Conservation (phyloP, 2,888 invertebrate species). For the Hoplodrina ambigua region DNA sequence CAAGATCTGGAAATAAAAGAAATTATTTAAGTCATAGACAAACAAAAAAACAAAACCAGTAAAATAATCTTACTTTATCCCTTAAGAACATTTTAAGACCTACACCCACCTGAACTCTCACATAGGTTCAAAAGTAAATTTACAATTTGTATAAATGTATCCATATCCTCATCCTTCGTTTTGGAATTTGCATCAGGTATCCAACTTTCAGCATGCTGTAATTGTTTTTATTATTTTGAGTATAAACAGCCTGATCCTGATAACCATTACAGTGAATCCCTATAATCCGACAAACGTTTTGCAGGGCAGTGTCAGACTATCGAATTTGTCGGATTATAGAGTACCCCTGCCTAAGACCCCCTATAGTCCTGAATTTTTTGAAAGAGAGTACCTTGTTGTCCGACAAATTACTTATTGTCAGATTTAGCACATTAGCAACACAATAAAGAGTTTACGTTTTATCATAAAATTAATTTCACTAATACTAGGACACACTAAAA, state of each 20-base stretch:
- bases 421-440: too few species aligned
- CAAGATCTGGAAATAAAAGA: slow-evolving; percentile 83
- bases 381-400: too few species aligned
- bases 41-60: not conserved
- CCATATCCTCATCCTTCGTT: slow-evolving; percentile 90
- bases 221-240: slow-evolving; percentile 24
- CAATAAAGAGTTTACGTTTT: too few species aligned
- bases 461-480: too few species aligned
- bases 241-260: not conserved
- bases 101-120: slow-evolving; percentile 89
- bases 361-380: too few species aligned
- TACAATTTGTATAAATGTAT: slow-evolving; percentile 92
- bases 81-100: not conserved
- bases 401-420: too few species aligned
- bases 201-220: slow-evolving; percentile 88
- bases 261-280: too few species aligned
- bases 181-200: slow-evolving; percentile 83
- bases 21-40: slow-evolving; percentile 8
- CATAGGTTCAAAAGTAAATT: slow-evolving; percentile 93
- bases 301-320: too few species aligned
- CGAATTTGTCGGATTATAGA: too few species aligned
- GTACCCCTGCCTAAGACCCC: too few species aligned
- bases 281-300: too few species aligned
- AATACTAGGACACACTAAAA: too few species aligned
- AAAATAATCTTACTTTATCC: not conserved